These are phyloP conservation scores for Dendrolimus kikuchii DNA, from an alignment of 1,140 invertebrate species.

Conservation along the genomic window DNA sequence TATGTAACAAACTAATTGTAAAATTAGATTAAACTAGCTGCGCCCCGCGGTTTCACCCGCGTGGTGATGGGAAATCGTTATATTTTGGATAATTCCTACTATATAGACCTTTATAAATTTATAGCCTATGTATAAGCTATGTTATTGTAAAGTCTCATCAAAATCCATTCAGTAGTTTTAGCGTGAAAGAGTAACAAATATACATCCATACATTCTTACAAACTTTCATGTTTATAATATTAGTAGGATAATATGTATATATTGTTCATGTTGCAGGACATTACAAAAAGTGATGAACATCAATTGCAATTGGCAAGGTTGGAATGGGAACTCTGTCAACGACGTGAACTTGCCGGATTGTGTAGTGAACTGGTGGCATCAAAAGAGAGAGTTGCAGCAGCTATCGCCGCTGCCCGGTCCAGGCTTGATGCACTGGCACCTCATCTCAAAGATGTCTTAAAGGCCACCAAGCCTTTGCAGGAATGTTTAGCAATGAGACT, in stretches of 20 bases:
- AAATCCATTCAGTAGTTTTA: no score
- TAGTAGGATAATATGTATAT: neutral
- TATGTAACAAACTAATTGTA: no score
- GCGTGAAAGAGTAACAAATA: no score
- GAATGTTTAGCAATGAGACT: slow-evolving; percentile 89
- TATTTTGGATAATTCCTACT: no score
- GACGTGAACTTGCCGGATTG: slow-evolving; percentile 85
- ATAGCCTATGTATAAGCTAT: no score
- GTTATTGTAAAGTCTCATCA: no score
- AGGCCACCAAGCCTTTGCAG: slow-evolving; percentile 91
- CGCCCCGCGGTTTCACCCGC: no score
- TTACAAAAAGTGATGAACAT: slow-evolving; percentile 82
- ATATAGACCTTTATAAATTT: no score
- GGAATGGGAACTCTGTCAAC: slow-evolving; percentile 93
- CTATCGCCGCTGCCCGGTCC: slow-evolving; percentile 86
- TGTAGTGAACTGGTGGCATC: slow-evolving; percentile 83
- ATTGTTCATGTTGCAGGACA: slow-evolving; percentile 72
- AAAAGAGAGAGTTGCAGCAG: slow-evolving; percentile 83
- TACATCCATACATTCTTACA: no score
- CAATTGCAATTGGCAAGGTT: slow-evolving; percentile 87
- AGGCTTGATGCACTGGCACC: slow-evolving; percentile 88
- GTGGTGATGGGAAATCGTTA: no score
- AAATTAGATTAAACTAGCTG: no score
- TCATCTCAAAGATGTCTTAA: slow-evolving; percentile 76
- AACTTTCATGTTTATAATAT: neutral